Evolutionary conservation across 2,797 vertebrate species (phyloP), one percentile per base, ranked within the genome.

Genomic region (Myoxocephalus aenaeus): DNA sequence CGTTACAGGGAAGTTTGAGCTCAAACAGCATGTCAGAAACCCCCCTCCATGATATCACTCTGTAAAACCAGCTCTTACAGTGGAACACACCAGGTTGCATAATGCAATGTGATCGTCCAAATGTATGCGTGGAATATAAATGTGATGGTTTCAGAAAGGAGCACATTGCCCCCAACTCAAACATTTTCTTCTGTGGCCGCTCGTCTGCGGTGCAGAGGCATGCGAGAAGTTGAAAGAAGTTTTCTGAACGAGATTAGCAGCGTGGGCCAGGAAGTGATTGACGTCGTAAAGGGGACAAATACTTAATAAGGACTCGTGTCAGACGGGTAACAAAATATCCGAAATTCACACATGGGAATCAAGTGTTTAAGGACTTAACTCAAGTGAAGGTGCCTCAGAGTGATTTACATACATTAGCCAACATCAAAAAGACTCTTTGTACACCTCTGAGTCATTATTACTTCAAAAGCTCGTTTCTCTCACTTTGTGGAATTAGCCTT

Each of bases 331-430:
- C 42, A 66, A 83, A 88, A 79, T 54, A 82, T 42, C 59, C 48
- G 29, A 79, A 77, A 82, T 75, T 80, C 29, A 36, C 78, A 67
- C 68, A 70, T 3, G 48, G 48, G 56, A 77, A 63, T 82, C 36
- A 54, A 84, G 50, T 76, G 64, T 83, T 85, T 54, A 74, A 85
- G 61, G 36, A 70, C 64, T 64, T 38, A 75, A 70, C 77, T 84
- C 14, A 65, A 86, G 57, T 58, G 72, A 86, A 89, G 79, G 70
- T 32, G 74, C 78, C 79, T 80, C 59, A 2, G 67, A 73, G 76
- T 83, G 81, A 89, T 89, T 89, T 88, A 83, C 85, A 85, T 88
- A 84, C 77, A 88, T 85, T 87, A 86, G 63, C 27, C 57, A 18
- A 83, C 84, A 85, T 89, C 85, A 91, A 87, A 90, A 80, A 70